Base-by-base conservation (phyloP, 2,113 vertebrate genomes). In the Choloepus hoffmanni region DNA sequence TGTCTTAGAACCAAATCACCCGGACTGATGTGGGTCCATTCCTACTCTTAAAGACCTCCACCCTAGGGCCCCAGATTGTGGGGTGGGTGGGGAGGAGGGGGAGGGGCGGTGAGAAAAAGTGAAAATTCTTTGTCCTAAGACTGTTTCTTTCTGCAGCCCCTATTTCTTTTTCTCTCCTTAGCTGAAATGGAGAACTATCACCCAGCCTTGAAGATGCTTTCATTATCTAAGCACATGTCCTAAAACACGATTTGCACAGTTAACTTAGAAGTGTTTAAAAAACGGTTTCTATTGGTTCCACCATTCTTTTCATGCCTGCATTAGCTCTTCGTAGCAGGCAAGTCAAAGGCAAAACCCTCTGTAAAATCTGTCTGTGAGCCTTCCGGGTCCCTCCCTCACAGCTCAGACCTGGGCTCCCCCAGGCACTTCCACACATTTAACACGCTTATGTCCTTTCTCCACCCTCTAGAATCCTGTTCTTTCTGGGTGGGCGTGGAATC, bases 231-330 rank as follows among this genome's bases (percentile, higher is more conserved):
- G 43, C 14, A 33, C 48, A 1, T 5, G 92, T 40, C 26, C 50
- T 68, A 73, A 53, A 2, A 14, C 24, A 36, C 28, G 30, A 68
- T 16, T 15, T 24, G 73, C 40, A 65, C 0, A 2, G 9, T 60
- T 36, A 14, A 11, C 43, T 62, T 74, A 36, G 43, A 45, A 24
- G 63, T 5, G 0, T n/a, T n/a, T 40, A 45, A 50, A 67, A 28
- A 26, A 7, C 1, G 45, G 21, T 36, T 74, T n/a, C 53, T 60
- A 13, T 30, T 2, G 5, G 43, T 5, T 6, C 1, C 3, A 2
- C 16, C 14, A 0, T 19, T 74, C 72, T 88, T 63, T 28, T 53
- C 18, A 15, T 19, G 83, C 78, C 50, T 15, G 79, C 0, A 1
- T 12, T 9, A 0, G 77, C 21, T 23, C 21, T 58, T 21, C 23